Evolutionary conservation across 2,113 vertebrate genomes (phyloP).

Genomic region (Callocephalon fimbriatum): DNA sequence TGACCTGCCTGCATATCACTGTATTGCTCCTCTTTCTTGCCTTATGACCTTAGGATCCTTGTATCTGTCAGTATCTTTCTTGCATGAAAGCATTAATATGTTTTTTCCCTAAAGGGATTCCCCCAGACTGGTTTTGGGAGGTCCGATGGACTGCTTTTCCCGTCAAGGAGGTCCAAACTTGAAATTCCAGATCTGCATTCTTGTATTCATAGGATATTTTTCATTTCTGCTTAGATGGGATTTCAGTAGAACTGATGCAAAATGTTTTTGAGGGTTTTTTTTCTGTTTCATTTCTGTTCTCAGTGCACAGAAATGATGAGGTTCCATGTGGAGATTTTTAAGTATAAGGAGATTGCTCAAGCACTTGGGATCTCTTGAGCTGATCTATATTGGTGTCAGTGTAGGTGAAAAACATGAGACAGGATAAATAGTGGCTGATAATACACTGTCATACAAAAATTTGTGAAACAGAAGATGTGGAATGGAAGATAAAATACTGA

Average conservation of each 20-base stretch:
- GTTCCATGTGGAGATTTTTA: neutral
- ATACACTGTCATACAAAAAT: neutral
- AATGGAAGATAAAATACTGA: neutral
- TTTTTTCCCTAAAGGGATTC: neutral
- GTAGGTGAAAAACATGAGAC: neutral
- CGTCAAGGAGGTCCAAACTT: neutral
- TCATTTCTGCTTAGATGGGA: neutral
- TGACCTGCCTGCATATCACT: neutral
- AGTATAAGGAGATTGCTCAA: neutral
- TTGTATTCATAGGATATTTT: neutral
- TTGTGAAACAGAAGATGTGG: neutral
- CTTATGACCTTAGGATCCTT: neutral
- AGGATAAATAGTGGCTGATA: neutral
- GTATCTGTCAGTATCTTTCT: neutral
- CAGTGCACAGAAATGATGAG: neutral
- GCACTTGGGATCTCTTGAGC: neutral
- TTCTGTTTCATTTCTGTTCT: neutral
- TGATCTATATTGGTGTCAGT: neutral
- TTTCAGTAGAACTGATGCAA: neutral
- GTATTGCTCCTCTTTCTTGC: neutral
- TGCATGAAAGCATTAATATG: neutral
- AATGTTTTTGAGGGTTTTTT: neutral
- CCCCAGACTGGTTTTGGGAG: neutral
- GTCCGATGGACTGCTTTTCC: neutral
- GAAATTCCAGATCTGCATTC: neutral